These are phyloP conservation scores for Phrynosoma platyrhinos DNA, from an alignment of 2,113 vertebrate genomes.

Conservation along the genomic window DNA sequence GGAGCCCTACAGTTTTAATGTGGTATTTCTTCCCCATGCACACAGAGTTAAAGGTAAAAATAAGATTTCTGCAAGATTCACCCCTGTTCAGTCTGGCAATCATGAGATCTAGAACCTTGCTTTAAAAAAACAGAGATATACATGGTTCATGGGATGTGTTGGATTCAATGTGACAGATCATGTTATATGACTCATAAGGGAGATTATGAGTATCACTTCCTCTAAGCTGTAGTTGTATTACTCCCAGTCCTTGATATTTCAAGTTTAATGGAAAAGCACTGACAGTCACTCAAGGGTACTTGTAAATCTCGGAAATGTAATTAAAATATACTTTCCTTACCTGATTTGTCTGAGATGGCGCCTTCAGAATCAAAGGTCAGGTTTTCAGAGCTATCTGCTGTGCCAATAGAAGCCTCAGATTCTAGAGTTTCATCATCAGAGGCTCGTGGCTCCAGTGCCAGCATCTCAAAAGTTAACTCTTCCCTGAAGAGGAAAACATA, in stretches of 20 bases:
- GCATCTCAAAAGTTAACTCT: constrained; percentile 95
- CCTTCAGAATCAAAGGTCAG: constrained; percentile 90
- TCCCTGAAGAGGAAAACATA: constrained; percentile 79
- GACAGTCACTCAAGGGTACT: background rate
- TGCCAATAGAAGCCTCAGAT: constrained; percentile 96
- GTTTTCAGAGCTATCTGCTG: constrained; percentile 96
- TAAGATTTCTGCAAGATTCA: no score
- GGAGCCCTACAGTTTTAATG: no score
- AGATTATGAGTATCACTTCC: background rate
- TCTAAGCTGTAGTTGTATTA: background rate
- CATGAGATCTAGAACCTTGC: background rate
- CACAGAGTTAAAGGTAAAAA: no score
- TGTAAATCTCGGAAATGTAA: background rate
- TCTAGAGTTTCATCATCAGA: constrained; percentile 97
- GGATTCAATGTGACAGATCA: background rate
- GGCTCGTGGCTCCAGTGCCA: constrained; percentile 92
- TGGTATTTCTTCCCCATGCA: no score
- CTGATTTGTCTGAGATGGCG: constrained; percentile 85
- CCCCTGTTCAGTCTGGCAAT: background rate
- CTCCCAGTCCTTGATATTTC: background rate
- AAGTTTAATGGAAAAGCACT: background rate
- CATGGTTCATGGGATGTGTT: background rate
- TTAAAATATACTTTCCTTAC: constrained; percentile 68
- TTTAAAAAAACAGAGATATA: background rate
- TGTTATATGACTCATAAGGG: no score